A percentile compares a stretch with the other conserved stretches of the same genome.
Evolutionary conservation across 2,797 vertebrate genomes (phyloP).

Genomic region (Tadarida brasiliensis): DNA sequence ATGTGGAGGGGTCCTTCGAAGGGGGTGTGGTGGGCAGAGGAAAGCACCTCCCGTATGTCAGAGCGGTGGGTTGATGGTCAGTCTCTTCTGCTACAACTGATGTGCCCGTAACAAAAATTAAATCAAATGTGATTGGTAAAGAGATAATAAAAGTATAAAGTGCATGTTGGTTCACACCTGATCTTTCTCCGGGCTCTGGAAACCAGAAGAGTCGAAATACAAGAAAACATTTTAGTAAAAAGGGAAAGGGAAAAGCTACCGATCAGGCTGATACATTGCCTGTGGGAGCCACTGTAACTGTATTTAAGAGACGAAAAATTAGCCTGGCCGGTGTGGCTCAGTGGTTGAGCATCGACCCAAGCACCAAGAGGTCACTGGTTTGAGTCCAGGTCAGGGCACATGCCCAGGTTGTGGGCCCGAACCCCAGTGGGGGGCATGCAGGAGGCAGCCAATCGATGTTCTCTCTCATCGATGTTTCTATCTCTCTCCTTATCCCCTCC

Average conservation of each 20-base stretch:
- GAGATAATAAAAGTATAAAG: not conserved
- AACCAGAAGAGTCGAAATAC: not conserved
- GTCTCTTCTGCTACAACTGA: not conserved
- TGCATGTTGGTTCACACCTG: not conserved
- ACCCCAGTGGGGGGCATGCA: no score
- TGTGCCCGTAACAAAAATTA: constrained; percentile 22
- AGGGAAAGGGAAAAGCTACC: not conserved
- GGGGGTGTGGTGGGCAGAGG: not conserved
- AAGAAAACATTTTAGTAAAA: not conserved
- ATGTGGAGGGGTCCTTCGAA: not conserved
- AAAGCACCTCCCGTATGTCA: not conserved
- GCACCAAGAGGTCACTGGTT: no score
- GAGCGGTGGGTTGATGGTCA: not conserved
- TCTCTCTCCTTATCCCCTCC: no score
- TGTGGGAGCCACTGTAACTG: not conserved
- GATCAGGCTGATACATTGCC: not conserved
- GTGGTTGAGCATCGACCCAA: no score
- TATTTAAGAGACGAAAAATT: not conserved
- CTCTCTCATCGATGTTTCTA: no score
- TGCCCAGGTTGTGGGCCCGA: no score
- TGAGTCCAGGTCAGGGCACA: no score
- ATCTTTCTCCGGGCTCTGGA: not conserved
- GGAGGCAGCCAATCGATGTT: no score
- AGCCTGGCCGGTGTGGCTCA: no score
- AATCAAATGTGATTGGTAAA: not conserved